A percentile compares a stretch with the other conserved stretches of the same genome.
Conservation (phyloP, 2,888 invertebrate genomes). For the Epinotia demarniana region DNA sequence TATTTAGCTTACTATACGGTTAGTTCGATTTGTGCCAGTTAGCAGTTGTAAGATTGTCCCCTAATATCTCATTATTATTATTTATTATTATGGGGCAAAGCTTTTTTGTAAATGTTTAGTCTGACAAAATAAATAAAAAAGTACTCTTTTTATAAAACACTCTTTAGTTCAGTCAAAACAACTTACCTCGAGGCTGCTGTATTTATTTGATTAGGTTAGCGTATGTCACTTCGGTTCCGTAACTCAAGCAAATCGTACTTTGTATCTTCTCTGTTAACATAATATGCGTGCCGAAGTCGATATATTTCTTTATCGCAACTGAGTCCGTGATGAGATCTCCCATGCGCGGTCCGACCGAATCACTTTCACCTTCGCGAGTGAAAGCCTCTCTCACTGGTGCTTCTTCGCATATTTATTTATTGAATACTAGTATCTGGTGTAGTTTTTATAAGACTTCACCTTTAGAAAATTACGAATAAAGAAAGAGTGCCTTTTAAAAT, state of each 20-base stretch:
- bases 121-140: too few species aligned
- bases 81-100: too few species aligned
- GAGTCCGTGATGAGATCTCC: not conserved
- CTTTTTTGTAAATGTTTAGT: too few species aligned
- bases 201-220: too few species aligned
- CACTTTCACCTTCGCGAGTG: constrained; percentile 28
- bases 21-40: too few species aligned
- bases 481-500: not conserved
- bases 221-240: not conserved
- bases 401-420: constrained; percentile 13
- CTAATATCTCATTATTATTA: too few species aligned
- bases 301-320: not conserved
- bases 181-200: not conserved
- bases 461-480: not conserved
- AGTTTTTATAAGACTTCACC: not conserved
- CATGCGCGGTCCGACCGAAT: constrained; percentile 6
- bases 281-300: not conserved
- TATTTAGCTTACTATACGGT: too few species aligned
- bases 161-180: too few species aligned
- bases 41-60: too few species aligned
- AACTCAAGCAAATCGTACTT: not conserved
- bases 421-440: not conserved
- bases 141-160: too few species aligned
- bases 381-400: constrained; percentile 3
- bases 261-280: not conserved